Conservation (phyloP, 1,140 invertebrate genomes). For the Portunus trituberculatus region DNA sequence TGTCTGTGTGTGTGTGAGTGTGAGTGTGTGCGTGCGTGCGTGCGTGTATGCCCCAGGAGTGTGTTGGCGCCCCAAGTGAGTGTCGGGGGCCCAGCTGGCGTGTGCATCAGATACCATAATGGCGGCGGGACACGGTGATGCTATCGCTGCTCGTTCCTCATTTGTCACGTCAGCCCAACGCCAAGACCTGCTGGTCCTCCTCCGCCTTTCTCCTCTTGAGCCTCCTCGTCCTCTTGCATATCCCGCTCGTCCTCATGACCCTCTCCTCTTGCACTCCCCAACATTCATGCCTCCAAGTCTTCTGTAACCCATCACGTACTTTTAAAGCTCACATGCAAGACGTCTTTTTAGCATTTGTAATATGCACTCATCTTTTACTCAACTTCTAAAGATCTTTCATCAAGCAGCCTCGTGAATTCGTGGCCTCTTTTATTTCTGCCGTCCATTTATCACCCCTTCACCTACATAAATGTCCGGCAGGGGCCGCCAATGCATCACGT, state of each 20-base stretch:
- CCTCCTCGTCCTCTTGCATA: not conserved
- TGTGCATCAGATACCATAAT: constrained; percentile 67
- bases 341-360: not conserved
- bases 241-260: not conserved
- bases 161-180: constrained; percentile 67
- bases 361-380: not conserved
- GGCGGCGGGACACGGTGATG: constrained; percentile 65
- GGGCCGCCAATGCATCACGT: not conserved
- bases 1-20: constrained; percentile 16
- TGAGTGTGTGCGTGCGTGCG: not conserved
- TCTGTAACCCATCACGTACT: not conserved
- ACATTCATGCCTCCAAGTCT: not conserved
- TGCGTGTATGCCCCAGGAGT: not conserved
- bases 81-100: not conserved
- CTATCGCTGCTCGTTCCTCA: constrained; percentile 63
- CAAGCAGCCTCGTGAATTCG: not conserved
- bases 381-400: not conserved
- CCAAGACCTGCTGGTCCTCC: not conserved
- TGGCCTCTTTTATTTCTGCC: not conserved
- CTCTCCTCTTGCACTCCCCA: not conserved
- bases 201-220: not conserved
- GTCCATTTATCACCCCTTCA: not conserved
- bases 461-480: not conserved
- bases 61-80: too few species aligned
- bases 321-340: not conserved